Percentiles rank a stretch among this genome's conserved stretches.
Evolutionary conservation across 37 sponge, comb jelly and placozoan genomes (phyloP).

Genomic region (Geodia barretti): DNA sequence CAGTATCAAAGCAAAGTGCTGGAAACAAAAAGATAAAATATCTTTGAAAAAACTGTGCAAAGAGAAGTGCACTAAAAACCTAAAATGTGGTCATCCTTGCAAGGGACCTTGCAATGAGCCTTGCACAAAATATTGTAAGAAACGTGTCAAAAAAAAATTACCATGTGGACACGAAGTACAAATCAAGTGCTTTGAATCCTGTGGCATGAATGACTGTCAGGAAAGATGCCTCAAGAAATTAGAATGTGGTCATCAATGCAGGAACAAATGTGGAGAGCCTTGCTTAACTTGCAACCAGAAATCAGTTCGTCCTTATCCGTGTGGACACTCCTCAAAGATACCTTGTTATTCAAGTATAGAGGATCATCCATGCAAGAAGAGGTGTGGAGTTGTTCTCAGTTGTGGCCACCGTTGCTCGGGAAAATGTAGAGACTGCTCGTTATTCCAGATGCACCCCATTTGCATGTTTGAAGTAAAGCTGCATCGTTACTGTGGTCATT

Average conservation of each 20-base stretch:
- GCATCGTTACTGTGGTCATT: constrained; percentile 48
- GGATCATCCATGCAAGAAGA: constrained; percentile 14
- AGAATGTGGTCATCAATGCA: constrained; percentile 76
- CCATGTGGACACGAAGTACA: constrained; percentile 26
- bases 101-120: constrained; percentile 12
- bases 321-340: constrained; percentile 26
- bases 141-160: background rate
- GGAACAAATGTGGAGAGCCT: constrained; percentile 42
- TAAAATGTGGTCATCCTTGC: constrained; percentile 48
- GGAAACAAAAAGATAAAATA: background rate
- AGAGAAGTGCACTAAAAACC: constrained; percentile 8
- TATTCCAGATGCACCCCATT: constrained; percentile 31
- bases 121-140: constrained; percentile 9
- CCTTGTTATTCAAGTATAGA: constrained; percentile 5
- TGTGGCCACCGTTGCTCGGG: constrained; percentile 82
- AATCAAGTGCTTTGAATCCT: background rate
- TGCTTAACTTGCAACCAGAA: constrained; percentile 1
- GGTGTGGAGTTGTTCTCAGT: constrained; percentile 21
- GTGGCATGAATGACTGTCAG: background rate
- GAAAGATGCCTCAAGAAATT: constrained; percentile 37
- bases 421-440: constrained; percentile 45
- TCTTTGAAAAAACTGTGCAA: background rate
- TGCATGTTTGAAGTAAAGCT: constrained; percentile 11
- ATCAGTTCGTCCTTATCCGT: constrained; percentile 13
- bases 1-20: background rate